These are phyloP conservation scores for Ciona savignyi DNA, from an alignment of 23 tunicate species.

Conservation along the genomic window DNA sequence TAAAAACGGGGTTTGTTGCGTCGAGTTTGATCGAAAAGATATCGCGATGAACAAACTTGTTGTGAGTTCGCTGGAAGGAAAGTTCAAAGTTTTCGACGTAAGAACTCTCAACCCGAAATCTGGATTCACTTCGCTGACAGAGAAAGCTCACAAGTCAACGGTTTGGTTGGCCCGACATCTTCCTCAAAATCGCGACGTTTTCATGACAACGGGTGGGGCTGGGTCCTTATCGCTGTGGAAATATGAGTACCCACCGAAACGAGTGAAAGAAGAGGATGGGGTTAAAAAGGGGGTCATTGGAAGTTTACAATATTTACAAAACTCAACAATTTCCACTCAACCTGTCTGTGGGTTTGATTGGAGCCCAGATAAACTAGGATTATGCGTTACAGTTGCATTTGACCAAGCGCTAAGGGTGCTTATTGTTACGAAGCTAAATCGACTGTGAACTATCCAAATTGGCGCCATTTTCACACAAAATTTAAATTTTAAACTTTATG, in stretches of 20 bases:
- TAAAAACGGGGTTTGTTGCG: conserved; percentile 85
- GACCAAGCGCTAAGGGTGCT: conserved; percentile 86
- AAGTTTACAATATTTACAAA: conserved; percentile 73
- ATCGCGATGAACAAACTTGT: conserved; percentile 95
- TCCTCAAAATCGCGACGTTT: conserved; percentile 96
- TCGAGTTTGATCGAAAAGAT: conserved; percentile 93
- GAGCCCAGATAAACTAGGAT: conserved; percentile 96
- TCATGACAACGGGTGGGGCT: conserved; percentile 96
- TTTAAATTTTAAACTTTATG: too few species aligned
- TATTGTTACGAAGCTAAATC: conserved; percentile 85
- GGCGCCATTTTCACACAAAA: too few species aligned
- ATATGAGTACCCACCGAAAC: conserved; percentile 82
- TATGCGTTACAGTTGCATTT: conserved; percentile 82
- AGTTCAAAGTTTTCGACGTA: conserved; percentile 77
- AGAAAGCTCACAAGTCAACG: conserved; percentile 96
- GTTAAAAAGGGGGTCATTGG: conserved; percentile 81
- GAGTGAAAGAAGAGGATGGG: conserved; percentile 61
- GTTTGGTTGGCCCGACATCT: conserved; percentile 88
- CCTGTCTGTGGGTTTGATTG: conserved; percentile 93
- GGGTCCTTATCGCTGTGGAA: conserved; percentile 91
- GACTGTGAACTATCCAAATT: conserved; percentile 34
- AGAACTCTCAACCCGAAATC: conserved; percentile 80
- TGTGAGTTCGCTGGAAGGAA: conserved; percentile 74
- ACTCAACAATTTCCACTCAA: conserved; percentile 91
- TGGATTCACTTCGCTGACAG: conserved; percentile 80